Evolutionary conservation across 2,888 invertebrate genomes (phyloP).

Genomic region (Alentia gelatinosa): DNA sequence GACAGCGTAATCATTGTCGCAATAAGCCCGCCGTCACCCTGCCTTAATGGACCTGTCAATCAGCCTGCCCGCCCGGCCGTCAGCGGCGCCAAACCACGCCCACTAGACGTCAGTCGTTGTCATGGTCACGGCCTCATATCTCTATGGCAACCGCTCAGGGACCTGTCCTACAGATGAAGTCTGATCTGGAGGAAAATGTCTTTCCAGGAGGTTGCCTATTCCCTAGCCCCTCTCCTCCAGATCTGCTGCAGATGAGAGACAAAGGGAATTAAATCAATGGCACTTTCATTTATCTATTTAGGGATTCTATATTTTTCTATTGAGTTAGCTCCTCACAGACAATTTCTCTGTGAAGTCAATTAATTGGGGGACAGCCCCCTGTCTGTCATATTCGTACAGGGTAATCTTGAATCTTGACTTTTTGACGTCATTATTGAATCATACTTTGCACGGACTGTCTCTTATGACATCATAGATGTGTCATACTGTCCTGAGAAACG

Average conservation of each 20-base stretch:
- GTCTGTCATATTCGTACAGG: neutral
- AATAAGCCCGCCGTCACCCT: constrained; percentile 19
- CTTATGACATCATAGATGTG: neutral
- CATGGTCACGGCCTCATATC: constrained; percentile 3
- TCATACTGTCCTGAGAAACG: no score
- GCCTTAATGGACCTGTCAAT: constrained; percentile 47
- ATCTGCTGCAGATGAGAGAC: neutral
- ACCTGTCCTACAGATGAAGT: neutral
- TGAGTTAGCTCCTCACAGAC: neutral
- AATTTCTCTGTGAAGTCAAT: neutral
- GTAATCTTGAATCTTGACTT: neutral
- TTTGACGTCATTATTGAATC: neutral
- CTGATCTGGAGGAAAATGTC: neutral
- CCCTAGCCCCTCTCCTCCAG: neutral
- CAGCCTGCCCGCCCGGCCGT: neutral
- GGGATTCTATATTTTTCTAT: neutral
- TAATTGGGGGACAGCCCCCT: neutral
- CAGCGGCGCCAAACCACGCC: neutral
- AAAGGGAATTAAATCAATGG: constrained; percentile 22
- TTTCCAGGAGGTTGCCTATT: neutral
- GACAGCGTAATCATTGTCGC: constrained; percentile 40
- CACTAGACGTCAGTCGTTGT: neutral
- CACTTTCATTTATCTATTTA: constrained; percentile 29
- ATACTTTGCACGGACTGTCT: neutral
- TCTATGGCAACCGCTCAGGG: neutral